Conservation (phyloP, 2,113 vertebrate genomes). For the Eublepharis macularius region DNA sequence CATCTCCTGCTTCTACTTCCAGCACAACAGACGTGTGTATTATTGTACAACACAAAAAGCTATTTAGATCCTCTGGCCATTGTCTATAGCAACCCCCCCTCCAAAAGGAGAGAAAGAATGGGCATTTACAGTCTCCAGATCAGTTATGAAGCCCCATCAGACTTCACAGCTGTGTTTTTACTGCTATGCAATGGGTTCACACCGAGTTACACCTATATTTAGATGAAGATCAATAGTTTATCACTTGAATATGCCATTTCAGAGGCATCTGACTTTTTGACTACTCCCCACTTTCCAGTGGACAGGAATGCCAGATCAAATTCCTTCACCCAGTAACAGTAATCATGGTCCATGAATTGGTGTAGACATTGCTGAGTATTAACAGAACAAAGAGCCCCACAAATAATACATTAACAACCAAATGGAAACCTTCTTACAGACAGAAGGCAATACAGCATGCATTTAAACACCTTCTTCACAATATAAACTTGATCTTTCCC, state of each 20-base stretch:
- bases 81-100: neutral
- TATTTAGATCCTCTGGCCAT: slow-evolving; percentile 61
- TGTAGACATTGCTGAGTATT: neutral
- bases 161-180: neutral
- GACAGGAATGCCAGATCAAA: neutral
- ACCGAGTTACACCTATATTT: neutral
- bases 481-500: neutral
- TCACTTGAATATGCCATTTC: neutral
- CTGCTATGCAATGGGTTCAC: neutral
- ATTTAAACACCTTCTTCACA: neutral
- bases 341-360: neutral
- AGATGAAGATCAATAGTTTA: neutral
- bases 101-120: neutral
- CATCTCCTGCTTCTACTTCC: slow-evolving; percentile 67
- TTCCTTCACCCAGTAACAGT: neutral
- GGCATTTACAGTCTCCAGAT: neutral
- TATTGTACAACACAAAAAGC: slow-evolving; percentile 76
- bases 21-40: slow-evolving; percentile 57
- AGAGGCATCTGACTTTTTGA: neutral
- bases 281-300: neutral
- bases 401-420: neutral
- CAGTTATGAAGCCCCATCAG: neutral
- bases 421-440: neutral
- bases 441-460: neutral
- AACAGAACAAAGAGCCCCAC: neutral